Evolutionary conservation across 2,888 invertebrate genomes (phyloP).

Genomic region (Alloscopus bannaensis): DNA sequence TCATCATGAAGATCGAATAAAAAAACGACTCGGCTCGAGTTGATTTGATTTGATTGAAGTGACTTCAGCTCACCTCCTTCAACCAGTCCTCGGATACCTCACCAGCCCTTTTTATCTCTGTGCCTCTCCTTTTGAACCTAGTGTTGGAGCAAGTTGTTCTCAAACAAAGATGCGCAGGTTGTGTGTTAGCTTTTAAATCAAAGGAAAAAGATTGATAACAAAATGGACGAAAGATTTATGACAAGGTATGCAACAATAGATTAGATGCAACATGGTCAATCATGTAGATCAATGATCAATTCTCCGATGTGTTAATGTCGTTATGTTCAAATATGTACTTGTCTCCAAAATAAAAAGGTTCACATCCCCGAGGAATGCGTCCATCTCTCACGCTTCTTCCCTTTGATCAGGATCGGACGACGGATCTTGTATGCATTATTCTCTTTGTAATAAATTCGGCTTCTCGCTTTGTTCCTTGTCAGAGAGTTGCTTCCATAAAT

Average conservation of each 20-base stretch:
- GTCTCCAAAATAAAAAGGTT: not conserved
- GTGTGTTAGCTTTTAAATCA: no score
- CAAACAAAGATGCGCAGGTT: no score
- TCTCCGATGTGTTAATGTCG: conserved; percentile 37
- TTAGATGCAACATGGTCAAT: conserved; percentile 30
- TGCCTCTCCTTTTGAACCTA: not conserved
- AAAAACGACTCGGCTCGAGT: conserved; percentile 23
- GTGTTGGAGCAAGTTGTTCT: no score
- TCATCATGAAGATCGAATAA: conserved; percentile 38
- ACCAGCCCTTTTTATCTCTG: no score
- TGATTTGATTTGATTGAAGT: conserved; percentile 33
- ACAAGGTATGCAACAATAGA: not conserved
- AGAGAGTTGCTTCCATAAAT: no score
- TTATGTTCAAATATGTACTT: conserved; percentile 34
- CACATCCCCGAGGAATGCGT: not conserved
- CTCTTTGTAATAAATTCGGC: not conserved
- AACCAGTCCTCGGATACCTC: no score
- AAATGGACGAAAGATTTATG: conserved; percentile 41
- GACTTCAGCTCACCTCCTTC: not conserved
- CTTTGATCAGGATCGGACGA: no score
- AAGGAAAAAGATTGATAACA: conserved; percentile 28
- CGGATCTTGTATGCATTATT: no score
- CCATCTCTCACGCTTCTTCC: no score
- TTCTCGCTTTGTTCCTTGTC: no score
- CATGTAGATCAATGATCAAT: conserved; percentile 61